Percentiles rank a stretch among this genome's conserved stretches.
Evolutionary conservation across 2,113 vertebrate genomes (phyloP).

Genomic region (Halcyon malimbica): DNA sequence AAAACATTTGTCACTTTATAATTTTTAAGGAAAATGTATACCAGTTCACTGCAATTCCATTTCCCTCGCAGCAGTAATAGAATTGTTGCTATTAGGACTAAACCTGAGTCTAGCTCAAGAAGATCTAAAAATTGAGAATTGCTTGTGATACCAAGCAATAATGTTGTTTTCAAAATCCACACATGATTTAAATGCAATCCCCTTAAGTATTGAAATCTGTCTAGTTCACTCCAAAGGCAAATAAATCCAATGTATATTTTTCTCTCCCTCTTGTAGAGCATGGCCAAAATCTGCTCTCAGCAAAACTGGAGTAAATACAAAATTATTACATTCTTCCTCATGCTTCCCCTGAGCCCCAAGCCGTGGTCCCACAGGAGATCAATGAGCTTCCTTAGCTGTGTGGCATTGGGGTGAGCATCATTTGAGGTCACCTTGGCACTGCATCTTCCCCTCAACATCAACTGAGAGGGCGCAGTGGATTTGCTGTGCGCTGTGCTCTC

Average conservation of each 20-base stretch:
- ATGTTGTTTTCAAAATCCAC: constrained; percentile 40
- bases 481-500: not conserved
- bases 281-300: not conserved
- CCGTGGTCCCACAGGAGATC: rapidly evolving
- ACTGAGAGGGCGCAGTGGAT: not conserved
- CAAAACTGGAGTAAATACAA: not conserved
- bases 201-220: constrained; percentile 45
- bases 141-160: constrained; percentile 48
- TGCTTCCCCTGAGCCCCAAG: not conserved
- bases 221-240: constrained; percentile 6
- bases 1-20: constrained; percentile 40
- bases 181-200: constrained; percentile 49
- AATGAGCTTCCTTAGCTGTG: not conserved
- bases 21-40: constrained; percentile 43
- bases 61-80: constrained; percentile 24
- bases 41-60: constrained; percentile 34
- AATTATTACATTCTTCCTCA: not conserved
- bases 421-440: not conserved
- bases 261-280: not conserved
- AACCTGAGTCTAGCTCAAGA: constrained; percentile 28
- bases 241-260: not conserved
- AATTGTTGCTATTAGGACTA: constrained; percentile 32
- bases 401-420: not conserved
- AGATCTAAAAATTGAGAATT: constrained; percentile 50
- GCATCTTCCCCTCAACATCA: not conserved